Evolutionary conservation across 2,113 vertebrate genomes (phyloP).

Genomic region (Cyprinodon variegatus): DNA sequence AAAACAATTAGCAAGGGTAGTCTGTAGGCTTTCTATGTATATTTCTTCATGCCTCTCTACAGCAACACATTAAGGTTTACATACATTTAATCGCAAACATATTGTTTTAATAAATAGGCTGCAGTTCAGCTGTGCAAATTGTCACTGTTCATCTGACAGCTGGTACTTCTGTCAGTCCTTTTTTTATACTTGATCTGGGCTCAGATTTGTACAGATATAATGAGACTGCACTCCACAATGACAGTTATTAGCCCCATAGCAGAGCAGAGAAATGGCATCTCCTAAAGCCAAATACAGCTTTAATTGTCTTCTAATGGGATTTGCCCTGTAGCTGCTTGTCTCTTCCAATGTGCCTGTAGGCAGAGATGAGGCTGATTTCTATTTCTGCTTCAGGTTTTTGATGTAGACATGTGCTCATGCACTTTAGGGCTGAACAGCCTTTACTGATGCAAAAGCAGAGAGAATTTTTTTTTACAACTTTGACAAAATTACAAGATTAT

Average conservation of each 20-base stretch:
- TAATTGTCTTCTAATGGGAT: conserved; percentile 72
- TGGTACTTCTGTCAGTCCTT: conserved; percentile 36
- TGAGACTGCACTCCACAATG: conserved; percentile 51
- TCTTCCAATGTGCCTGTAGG: conserved; percentile 56
- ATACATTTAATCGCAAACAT: conserved; percentile 20
- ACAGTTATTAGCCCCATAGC: conserved; percentile 45
- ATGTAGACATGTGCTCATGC: conserved; percentile 32
- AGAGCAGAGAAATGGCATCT: conserved; percentile 43
- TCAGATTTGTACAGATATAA: conserved; percentile 60
- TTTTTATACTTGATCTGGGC: conserved; percentile 45
- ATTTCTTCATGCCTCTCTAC: conserved; percentile 3
- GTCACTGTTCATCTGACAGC: conserved; percentile 28
- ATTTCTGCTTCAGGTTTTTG: conserved; percentile 59
- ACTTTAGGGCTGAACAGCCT: conserved; percentile 8
- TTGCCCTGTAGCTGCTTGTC: conserved; percentile 71
- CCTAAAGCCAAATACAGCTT: conserved; percentile 50
- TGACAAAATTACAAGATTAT: too few relatives aligned
- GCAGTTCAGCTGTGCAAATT: conserved; percentile 18
- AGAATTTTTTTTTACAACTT: too few relatives aligned
- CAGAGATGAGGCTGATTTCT: conserved; percentile 71
- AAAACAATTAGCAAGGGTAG: conserved; percentile 4
- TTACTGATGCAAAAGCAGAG: background rate
- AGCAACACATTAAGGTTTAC: background rate
- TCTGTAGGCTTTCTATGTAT: background rate
- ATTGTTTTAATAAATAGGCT: conserved; percentile 8